Conservation (phyloP, 2,113 vertebrate genomes). For the Vidua chalybeata region DNA sequence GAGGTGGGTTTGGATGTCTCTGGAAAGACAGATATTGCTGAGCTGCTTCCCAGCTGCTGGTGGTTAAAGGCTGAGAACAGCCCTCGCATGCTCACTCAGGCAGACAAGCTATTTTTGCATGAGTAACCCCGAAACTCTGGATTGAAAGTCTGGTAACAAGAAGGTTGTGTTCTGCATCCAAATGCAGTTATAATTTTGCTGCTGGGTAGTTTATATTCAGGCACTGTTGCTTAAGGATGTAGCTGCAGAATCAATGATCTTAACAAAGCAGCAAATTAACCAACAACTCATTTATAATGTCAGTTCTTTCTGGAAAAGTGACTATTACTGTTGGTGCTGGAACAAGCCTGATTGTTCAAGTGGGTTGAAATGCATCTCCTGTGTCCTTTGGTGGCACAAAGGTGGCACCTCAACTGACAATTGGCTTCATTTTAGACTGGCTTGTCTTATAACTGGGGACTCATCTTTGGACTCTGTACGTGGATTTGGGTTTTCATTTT, state of each 20-base stretch:
- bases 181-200: not conserved
- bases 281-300: constrained; percentile 3
- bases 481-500: not conserved
- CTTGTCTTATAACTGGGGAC: not conserved
- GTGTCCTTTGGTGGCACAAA: not conserved
- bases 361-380: not conserved
- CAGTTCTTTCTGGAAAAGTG: constrained; percentile 11
- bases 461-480: not conserved
- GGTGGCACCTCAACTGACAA: not conserved
- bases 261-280: constrained; percentile 17
- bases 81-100: rapidly evolving
- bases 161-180: not conserved
- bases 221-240: not conserved
- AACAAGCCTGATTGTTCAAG: not conserved
- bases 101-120: not conserved
- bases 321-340: not conserved
- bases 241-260: not conserved
- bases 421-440: not conserved
- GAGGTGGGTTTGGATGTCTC: not conserved
- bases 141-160: not conserved
- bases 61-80: not conserved
- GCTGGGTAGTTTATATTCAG: constrained; percentile 19
- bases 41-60: not conserved
- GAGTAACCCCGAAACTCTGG: not conserved
- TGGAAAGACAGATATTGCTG: not conserved